Evolutionary conservation across 2,888 invertebrate species (phyloP).

Genomic region (Drosophila mercatorum): DNA sequence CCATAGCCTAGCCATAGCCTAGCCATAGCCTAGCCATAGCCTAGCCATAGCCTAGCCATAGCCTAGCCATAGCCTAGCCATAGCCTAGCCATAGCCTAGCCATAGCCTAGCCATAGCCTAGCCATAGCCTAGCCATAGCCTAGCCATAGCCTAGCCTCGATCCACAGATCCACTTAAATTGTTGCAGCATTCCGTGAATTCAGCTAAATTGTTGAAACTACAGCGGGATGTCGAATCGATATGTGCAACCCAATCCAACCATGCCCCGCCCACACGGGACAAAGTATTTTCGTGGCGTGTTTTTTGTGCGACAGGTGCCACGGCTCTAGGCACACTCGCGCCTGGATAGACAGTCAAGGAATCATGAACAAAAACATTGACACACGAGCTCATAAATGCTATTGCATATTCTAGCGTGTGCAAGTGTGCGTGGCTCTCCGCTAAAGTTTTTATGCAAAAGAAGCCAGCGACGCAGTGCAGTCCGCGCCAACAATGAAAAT

Average conservation of each 20-base stretch:
- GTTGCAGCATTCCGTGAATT: not conserved
- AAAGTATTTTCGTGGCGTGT: slow-evolving; percentile 1
- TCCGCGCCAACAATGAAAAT: slow-evolving; percentile 8
- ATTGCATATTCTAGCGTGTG: slow-evolving; percentile 13
- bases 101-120: too few relatives aligned
- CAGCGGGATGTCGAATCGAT: not conserved
- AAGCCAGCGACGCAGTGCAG: slow-evolving; percentile 1
- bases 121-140: too few relatives aligned
- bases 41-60: too few relatives aligned
- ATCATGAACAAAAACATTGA: slow-evolving; percentile 16
- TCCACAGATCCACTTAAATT: not conserved
- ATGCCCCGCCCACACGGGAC: not conserved
- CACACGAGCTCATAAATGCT: slow-evolving; percentile 13
- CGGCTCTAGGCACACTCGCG: not conserved
- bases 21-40: too few relatives aligned
- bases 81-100: too few relatives aligned
- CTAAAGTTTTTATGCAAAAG: slow-evolving; percentile 9
- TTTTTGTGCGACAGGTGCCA: slow-evolving; percentile 10
- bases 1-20: too few relatives aligned
- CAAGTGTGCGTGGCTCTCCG: slow-evolving; percentile 9
- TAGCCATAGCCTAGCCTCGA: too few relatives aligned
- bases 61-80: too few relatives aligned
- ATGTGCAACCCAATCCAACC: not conserved
- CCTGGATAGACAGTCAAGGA: slow-evolving; percentile 20
- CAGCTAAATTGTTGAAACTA: slow-evolving; percentile 1